Evolutionary conservation across 2,888 invertebrate species (phyloP).

Genomic region (Rhamnusium bicolor): DNA sequence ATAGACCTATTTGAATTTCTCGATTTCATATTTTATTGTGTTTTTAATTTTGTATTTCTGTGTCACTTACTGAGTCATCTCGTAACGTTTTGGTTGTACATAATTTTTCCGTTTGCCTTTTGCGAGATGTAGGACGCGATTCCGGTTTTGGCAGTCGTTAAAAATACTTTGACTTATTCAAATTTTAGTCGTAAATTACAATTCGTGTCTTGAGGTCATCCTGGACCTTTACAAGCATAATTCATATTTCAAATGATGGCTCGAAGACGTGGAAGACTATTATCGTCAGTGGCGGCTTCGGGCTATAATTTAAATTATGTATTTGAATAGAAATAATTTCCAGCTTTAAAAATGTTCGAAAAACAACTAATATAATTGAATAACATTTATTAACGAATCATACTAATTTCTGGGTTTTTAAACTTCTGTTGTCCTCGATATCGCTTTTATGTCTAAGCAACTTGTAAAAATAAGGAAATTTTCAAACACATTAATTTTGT

Average conservation of each 20-base stretch:
- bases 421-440: too few species aligned
- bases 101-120: conserved; percentile 18
- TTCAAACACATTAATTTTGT: too few species aligned
- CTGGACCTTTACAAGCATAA: conserved; percentile 11
- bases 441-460: too few species aligned
- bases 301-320: too few species aligned
- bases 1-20: too few species aligned
- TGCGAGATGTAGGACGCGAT: conserved; percentile 23
- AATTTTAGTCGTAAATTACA: conserved; percentile 15
- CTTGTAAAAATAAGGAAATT: too few species aligned
- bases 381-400: too few species aligned
- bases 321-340: too few species aligned
- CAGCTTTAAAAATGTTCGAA: background rate
- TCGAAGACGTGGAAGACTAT: background rate
- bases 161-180: conserved; percentile 26
- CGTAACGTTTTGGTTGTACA: background rate
- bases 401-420: too few species aligned
- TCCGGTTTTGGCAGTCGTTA: conserved; percentile 19
- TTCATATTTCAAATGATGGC: background rate
- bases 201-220: conserved; percentile 20
- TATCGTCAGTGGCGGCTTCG: background rate
- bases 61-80: conserved; percentile 25
- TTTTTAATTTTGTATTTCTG: conserved; percentile 1
- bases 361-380: too few species aligned
- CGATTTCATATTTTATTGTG: too few species aligned